Conservation (phyloP, 2,113 vertebrate genomes). For the Hystrix cristata region DNA sequence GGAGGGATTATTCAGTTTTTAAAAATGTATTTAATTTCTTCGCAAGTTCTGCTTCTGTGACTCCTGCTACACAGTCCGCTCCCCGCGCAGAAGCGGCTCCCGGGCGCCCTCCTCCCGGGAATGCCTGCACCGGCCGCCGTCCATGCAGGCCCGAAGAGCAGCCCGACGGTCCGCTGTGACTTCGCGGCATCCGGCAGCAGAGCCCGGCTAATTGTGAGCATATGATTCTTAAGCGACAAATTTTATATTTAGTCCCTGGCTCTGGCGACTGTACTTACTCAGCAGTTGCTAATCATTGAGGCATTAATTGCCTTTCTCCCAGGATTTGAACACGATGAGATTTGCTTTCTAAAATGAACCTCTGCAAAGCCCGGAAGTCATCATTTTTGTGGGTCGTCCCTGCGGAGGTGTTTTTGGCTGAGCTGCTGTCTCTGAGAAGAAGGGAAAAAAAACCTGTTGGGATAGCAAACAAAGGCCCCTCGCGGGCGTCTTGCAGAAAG, state of each 20-base stretch:
- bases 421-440: slow-evolving; percentile 69
- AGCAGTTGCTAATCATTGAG: slow-evolving; percentile 85
- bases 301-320: slow-evolving; percentile 85
- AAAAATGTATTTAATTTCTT: slow-evolving; percentile 55
- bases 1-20: neutral
- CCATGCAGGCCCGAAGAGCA: too few species aligned
- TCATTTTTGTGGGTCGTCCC: slow-evolving; percentile 63
- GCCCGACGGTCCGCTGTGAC: slow-evolving; percentile 69
- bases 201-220: slow-evolving; percentile 89
- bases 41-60: slow-evolving; percentile 52
- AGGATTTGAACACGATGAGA: slow-evolving; percentile 80
- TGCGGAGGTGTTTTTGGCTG: slow-evolving; percentile 82
- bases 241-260: slow-evolving; percentile 85
- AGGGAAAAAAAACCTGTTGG: slow-evolving; percentile 76
- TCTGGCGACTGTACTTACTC: slow-evolving; percentile 82
- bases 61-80: slow-evolving; percentile 54
- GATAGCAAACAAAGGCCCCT: slow-evolving; percentile 88
- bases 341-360: slow-evolving; percentile 76
- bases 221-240: slow-evolving; percentile 85
- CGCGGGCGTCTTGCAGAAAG: slow-evolving; percentile 88
- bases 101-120: neutral
- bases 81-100: slow-evolving; percentile 34
- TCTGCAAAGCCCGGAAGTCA: slow-evolving; percentile 68
- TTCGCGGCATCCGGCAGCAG: slow-evolving; percentile 89
- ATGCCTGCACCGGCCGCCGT: too few species aligned